phyloP scores from a whole-genome alignment of 2,888 invertebrate species.

The Agriopis aurantiaria region DNA sequence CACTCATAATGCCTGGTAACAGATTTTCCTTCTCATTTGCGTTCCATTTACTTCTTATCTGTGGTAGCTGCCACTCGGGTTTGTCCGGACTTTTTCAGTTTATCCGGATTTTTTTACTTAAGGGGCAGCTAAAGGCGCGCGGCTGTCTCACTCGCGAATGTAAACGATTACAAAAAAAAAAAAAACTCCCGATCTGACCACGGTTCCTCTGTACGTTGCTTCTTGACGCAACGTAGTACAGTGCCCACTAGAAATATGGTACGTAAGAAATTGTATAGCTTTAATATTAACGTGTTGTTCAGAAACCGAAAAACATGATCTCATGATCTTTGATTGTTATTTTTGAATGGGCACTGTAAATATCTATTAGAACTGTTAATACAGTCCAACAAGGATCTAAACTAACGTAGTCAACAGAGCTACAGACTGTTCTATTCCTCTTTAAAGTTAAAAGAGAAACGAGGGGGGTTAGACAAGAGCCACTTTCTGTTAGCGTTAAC shows the following conservation, averaged over 20 bases:
- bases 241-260: conserved; percentile 18
- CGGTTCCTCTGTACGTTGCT: neutral
- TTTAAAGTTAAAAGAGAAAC: neutral
- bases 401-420: neutral
- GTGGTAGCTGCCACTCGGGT: too few species aligned
- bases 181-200: neutral
- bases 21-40: too few species aligned
- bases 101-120: too few species aligned
- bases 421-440: neutral
- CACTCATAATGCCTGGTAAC: too few species aligned
- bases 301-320: conserved; percentile 3
- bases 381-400: neutral
- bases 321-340: conserved; percentile 12
- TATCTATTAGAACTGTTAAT: conserved; percentile 33
- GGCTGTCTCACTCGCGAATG: too few species aligned
- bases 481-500: too few species aligned
- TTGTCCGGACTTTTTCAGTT: too few species aligned
- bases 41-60: too few species aligned
- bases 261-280: neutral
- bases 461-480: too few species aligned
- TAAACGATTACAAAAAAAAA: neutral
- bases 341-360: conserved; percentile 19
- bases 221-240: conserved; percentile 31
- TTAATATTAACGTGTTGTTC: neutral
- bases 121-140: too few species aligned